Conservation (phyloP, 2,797 vertebrate genomes). For the Synanceia verrucosa region DNA sequence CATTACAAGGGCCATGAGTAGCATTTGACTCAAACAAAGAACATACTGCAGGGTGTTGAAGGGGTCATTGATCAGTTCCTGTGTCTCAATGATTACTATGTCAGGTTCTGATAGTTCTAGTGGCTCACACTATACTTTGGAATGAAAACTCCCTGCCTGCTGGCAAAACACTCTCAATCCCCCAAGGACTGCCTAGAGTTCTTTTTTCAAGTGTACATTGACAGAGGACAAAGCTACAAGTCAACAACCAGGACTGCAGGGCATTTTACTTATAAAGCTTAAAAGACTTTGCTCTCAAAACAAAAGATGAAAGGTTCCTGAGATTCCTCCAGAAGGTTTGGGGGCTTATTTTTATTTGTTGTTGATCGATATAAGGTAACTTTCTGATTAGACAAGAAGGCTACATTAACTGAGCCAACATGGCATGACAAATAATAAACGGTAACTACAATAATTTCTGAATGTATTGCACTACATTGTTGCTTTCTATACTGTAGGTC, state of each 20-base stretch:
- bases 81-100: background rate
- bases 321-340: background rate
- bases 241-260: background rate
- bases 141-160: conserved; percentile 5
- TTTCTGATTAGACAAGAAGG: background rate
- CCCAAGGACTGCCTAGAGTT: background rate
- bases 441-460: background rate
- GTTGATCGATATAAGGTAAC: background rate
- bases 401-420: background rate
- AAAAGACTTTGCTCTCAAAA: background rate
- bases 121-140: background rate
- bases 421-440: background rate
- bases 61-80: conserved; percentile 30
- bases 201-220: background rate
- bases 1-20: conserved; percentile 17
- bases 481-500: background rate
- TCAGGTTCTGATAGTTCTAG: background rate
- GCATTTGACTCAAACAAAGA: conserved; percentile 11
- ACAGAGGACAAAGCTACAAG: background rate
- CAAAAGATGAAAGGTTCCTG: background rate
- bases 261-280: background rate
- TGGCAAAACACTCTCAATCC: background rate
- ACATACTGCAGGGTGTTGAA: conserved; percentile 21
- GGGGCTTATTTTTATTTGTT: background rate
- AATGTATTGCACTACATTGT: background rate